These are phyloP conservation scores for Upupa epops DNA, from an alignment of 2,113 vertebrate species.

Conservation along the genomic window DNA sequence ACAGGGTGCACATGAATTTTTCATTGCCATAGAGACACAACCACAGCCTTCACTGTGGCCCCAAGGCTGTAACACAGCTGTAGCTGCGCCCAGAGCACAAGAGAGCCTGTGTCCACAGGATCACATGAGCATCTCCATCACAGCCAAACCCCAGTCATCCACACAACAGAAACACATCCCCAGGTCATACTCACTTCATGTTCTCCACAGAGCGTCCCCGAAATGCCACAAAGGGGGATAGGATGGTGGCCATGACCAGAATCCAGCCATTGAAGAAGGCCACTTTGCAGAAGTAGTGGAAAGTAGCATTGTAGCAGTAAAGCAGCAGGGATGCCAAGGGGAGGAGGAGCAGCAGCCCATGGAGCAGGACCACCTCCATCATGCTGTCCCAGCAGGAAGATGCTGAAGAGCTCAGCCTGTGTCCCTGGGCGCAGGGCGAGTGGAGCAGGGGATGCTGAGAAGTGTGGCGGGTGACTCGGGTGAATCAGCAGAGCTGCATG, in stretches of 20 bases:
- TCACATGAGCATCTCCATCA: rapidly evolving
- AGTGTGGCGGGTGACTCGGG: not conserved
- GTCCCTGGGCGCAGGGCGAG: rapidly evolving
- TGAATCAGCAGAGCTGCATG: not conserved
- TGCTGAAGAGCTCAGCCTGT: not conserved
- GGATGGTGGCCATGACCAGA: not conserved
- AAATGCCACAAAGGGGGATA: not conserved
- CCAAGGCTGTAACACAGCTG: rapidly evolving
- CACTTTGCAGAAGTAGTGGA: slow-evolving; percentile 39
- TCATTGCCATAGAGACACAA: not conserved
- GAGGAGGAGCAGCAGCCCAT: not conserved
- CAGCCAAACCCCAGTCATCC: not conserved
- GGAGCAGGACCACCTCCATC: not conserved
- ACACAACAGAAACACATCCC: not conserved
- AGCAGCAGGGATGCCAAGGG: slow-evolving; percentile 6
- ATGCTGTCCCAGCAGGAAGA: rapidly evolving
- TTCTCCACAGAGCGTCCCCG: slow-evolving; percentile 78
- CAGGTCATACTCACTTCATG: slow-evolving; percentile 73
- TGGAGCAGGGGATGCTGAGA: not conserved
- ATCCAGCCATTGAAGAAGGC: slow-evolving; percentile 56
- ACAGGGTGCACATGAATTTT: not conserved
- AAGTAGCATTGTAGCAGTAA: not conserved
- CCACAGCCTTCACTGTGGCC: not conserved
- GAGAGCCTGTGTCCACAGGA: not conserved
- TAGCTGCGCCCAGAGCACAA: not conserved